Percentiles rank a stretch among this genome's conserved stretches.
phyloP scores from a whole-genome alignment of 2,113 vertebrate species.

The Hypomesus transpacificus region DNA sequence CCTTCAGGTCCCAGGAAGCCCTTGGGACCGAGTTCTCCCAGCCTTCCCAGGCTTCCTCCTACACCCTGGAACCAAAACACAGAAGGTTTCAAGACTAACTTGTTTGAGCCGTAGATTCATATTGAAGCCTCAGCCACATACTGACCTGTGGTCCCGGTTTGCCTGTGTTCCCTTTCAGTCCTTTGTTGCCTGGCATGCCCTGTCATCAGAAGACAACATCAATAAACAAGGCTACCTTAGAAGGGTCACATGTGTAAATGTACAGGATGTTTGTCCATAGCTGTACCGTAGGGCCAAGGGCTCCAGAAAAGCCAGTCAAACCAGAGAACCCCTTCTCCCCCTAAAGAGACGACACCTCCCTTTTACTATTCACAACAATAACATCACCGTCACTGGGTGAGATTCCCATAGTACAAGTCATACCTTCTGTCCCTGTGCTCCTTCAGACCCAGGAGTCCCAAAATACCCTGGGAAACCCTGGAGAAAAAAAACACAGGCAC shows the following conservation, averaged over 20 bases:
- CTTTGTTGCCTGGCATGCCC: slow-evolving; percentile 66
- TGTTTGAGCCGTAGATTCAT: background rate
- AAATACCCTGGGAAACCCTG: slow-evolving; percentile 63
- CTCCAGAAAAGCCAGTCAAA: slow-evolving; percentile 56
- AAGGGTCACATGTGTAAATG: background rate
- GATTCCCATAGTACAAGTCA: background rate
- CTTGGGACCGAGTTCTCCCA: slow-evolving; percentile 55
- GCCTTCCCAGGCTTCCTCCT: slow-evolving; percentile 52
- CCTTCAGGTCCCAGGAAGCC: slow-evolving; percentile 67
- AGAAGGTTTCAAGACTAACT: background rate
- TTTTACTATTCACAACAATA: background rate
- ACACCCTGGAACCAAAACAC: slow-evolving; percentile 49
- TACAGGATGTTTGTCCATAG: background rate
- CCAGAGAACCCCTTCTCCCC: slow-evolving; percentile 69
- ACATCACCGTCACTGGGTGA: background rate
- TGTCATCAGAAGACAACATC: slow-evolving; percentile 33
- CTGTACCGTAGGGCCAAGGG: slow-evolving; percentile 64
- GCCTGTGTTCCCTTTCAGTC: slow-evolving; percentile 70
- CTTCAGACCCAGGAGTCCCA: slow-evolving; percentile 65
- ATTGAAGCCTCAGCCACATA: slow-evolving; percentile 1
- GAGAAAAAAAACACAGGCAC: slow-evolving; percentile 2
- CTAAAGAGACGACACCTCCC: slow-evolving; percentile 45
- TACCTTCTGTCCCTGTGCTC: slow-evolving; percentile 74
- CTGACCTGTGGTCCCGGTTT: slow-evolving; percentile 64
- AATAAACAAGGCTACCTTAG: background rate